Conservation (phyloP, 2,797 vertebrate genomes). For the Ptychadena robeensis region DNA sequence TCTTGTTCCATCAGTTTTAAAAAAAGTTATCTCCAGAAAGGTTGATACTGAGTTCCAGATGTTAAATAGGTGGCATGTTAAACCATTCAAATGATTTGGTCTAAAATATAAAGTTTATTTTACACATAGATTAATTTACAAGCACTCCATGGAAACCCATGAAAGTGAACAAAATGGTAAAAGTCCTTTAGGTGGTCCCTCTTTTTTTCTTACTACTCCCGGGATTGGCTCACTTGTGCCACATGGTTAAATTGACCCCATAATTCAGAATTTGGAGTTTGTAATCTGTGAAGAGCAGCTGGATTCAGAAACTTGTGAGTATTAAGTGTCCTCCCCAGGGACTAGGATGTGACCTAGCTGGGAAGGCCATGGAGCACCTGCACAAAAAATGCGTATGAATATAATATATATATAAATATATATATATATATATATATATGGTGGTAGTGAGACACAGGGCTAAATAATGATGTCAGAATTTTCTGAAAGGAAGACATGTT, state of each 20-base stretch:
- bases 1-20: too few relatives aligned
- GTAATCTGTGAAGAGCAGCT: not conserved
- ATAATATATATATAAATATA: too few relatives aligned
- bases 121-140: too few relatives aligned
- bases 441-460: not conserved
- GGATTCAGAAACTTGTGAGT: not conserved
- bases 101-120: too few relatives aligned
- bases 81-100: too few relatives aligned
- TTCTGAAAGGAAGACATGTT: constrained; percentile 50
- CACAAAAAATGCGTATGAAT: not conserved
- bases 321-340: not conserved
- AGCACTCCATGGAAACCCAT: not conserved
- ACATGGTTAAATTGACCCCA: too few relatives aligned
- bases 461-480: constrained; percentile 47
- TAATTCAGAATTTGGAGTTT: too few relatives aligned
- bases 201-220: not conserved
- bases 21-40: too few relatives aligned
- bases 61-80: too few relatives aligned
- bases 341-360: not conserved
- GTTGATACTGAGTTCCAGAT: too few relatives aligned
- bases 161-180: not conserved
- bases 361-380: constrained; percentile 13
- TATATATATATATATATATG: not conserved
- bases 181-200: not conserved
- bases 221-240: not conserved